phyloP scores from a whole-genome alignment of 2,113 vertebrate species.

The Xiphophorus maculatus region DNA sequence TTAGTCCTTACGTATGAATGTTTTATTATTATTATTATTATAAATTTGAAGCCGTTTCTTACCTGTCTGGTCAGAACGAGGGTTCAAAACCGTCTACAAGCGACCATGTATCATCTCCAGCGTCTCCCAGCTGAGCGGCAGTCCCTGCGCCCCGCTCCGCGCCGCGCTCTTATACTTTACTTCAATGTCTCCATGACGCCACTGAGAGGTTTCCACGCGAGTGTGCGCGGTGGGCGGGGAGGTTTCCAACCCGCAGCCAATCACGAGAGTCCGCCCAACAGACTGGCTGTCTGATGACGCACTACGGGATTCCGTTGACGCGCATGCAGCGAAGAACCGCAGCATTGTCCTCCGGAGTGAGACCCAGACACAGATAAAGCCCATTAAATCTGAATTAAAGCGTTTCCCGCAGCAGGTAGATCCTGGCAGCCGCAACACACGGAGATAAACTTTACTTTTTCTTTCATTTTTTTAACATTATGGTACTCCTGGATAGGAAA shows the following conservation, averaged over 20 bases:
- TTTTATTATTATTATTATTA: background rate
- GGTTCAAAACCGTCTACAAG: constrained; percentile 40
- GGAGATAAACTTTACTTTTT: background rate
- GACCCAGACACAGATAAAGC: constrained; percentile 15
- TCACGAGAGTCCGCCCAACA: constrained; percentile 62
- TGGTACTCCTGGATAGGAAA: constrained; percentile 4
- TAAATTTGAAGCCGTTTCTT: constrained; percentile 21
- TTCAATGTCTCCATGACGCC: constrained; percentile 83
- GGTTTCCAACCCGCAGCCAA: constrained; percentile 81
- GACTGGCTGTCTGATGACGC: constrained; percentile 86
- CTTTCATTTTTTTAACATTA: background rate
- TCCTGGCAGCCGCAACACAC: background rate
- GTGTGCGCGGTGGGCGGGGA: constrained; percentile 82
- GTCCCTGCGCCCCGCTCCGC: constrained; percentile 7
- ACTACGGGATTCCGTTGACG: constrained; percentile 97
- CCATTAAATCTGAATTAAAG: constrained; percentile 4
- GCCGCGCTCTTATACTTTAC: constrained; percentile 50
- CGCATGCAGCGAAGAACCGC: constrained; percentile 69
- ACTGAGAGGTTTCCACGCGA: constrained; percentile 77
- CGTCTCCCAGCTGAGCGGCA: constrained; percentile 31
- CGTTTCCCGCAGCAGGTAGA: background rate
- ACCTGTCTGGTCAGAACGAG: constrained; percentile 50
- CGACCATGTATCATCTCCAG: constrained; percentile 37
- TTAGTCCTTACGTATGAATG: background rate
- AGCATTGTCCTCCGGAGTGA: constrained; percentile 39